Base-by-base conservation (phyloP, 2,888 invertebrate species). In the Mesochorus sp. region DNA sequence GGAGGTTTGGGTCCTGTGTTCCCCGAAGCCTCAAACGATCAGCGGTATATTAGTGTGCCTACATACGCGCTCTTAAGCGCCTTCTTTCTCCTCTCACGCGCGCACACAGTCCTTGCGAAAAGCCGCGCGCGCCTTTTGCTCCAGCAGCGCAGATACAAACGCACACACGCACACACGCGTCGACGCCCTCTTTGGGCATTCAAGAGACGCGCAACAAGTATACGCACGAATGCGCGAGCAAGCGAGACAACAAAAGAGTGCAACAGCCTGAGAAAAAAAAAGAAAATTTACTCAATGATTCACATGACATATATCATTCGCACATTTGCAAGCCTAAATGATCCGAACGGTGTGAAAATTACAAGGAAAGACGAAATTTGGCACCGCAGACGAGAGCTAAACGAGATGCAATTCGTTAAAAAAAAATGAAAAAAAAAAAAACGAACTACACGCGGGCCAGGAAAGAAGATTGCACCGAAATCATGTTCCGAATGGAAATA, bases 321-420 rank as follows among this genome's bases (percentile, higher is more conserved):
- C 87, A 86, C 85, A 87, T 89, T 90, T 88, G 86, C 85, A 86
- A 87, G 82, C 84, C 83, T 83, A 84, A 86, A 83, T 84, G 84
- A 44, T 37, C 80, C 83, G 85, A 87, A 89, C 87, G 88, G 89
- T 84, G 89, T 88, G 88, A 88, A 90, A 90, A 90, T 90, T 90
- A 87, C 85, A 86, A 37, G 87, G 81, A 82, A 79, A 77, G 73
- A 81, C 74, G 81, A 77, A 79, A 4, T 44, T 51, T 42, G 28
- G 49, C 19, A 39, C 21, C 51, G 42, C 42, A n/a, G 57, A 34
- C 14, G 44, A 37, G 17, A 10, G 4, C 31, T 8, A 39, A 71
- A 62, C 14, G 34, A 37, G 39, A 37, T 12, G 51, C n/a, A 17
- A 57, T 39, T 55, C 42, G 51, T 31, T 53, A 49, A 5, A 28